Conservation (phyloP, 2,113 vertebrate genomes). For the Danio rerio region GRCz12tu NC_133180.1:9467001-9467500, state of each 20-base stretch:
- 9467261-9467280: too few species aligned
- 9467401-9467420: too few species aligned
- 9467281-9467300: too few species aligned
- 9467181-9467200: slow-evolving; percentile 91
- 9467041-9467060: slow-evolving; percentile 93
- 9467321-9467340: too few species aligned
- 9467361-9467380: too few species aligned
- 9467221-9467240: background rate
- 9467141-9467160: slow-evolving; percentile 98
- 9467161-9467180: slow-evolving; percentile 97
- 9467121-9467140: slow-evolving; percentile 91
- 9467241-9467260: background rate
- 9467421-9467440: too few species aligned
- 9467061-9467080: slow-evolving; percentile 89
- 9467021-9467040: slow-evolving; percentile 91
- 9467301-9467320: too few species aligned
- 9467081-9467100: slow-evolving; percentile 90
- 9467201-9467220: slow-evolving; percentile 86
- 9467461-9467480: too few species aligned
- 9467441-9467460: too few species aligned
- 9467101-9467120: slow-evolving; percentile 96
- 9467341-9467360: too few species aligned
- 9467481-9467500: too few species aligned
- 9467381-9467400: too few species aligned
- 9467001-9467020: slow-evolving; percentile 63